These are phyloP conservation scores for Lepisosteus oculatus DNA, from an alignment of 2,113 vertebrate genomes.

Conservation along the genomic window DNA sequence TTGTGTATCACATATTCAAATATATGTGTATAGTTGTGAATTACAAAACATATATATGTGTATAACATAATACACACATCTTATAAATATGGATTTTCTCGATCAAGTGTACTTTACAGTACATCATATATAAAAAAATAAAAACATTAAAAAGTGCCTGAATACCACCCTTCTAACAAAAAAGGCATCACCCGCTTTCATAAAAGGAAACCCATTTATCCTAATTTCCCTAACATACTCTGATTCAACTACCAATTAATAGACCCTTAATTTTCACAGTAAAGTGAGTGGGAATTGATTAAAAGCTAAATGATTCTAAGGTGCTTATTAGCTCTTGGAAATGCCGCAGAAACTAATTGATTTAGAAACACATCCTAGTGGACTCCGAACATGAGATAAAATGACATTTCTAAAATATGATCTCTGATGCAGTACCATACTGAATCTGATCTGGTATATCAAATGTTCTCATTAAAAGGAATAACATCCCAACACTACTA, in stretches of 20 bases:
- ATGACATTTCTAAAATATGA: conserved; percentile 51
- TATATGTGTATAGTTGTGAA: too few relatives aligned
- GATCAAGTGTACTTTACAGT: too few relatives aligned
- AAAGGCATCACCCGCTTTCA: too few relatives aligned
- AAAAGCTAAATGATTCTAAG: conserved; percentile 54
- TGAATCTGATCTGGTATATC: conserved; percentile 76
- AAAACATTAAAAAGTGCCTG: too few relatives aligned
- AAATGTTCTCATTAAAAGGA: conserved; percentile 63
- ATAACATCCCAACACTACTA: conserved; percentile 55
- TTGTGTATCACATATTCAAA: too few relatives aligned
- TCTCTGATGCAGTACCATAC: conserved; percentile 54
- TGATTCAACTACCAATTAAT: conserved; percentile 3
- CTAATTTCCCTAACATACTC: neutral
- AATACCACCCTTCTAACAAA: too few relatives aligned
- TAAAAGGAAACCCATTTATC: neutral
- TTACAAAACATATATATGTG: too few relatives aligned
- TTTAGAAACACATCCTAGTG: conserved; percentile 20
- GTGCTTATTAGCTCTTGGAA: conserved; percentile 62
- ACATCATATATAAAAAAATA: too few relatives aligned
- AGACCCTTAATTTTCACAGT: conserved; percentile 25
- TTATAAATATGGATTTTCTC: too few relatives aligned
- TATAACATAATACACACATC: too few relatives aligned
- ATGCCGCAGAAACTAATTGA: conserved; percentile 59
- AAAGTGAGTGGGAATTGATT: conserved; percentile 44
- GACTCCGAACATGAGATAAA: conserved; percentile 5